Conservation (phyloP, 2,113 vertebrate species). For the Haplotaxodon microlepis region DNA sequence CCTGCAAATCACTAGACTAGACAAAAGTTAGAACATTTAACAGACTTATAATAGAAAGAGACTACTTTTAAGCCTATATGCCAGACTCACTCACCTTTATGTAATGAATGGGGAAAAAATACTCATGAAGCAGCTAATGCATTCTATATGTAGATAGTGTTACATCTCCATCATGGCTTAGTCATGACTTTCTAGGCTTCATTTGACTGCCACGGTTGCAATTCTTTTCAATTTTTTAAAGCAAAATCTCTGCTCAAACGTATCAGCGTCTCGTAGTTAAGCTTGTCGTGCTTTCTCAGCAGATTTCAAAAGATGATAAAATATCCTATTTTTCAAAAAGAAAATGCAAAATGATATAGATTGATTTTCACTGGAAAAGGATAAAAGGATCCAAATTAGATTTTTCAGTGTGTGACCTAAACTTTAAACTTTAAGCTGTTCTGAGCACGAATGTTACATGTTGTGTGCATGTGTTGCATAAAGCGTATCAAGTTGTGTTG, state of each 20-base stretch:
- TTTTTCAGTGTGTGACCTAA: slow-evolving; percentile 18
- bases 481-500: slow-evolving; percentile 6
- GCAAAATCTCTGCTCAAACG: neutral
- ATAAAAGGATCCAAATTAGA: neutral
- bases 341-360: neutral
- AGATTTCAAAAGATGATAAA: slow-evolving; percentile 7
- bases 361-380: neutral
- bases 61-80: neutral
- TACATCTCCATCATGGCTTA: neutral
- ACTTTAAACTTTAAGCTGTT: slow-evolving; percentile 32
- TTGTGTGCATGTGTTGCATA: slow-evolving; percentile 29
- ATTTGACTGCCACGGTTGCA: slow-evolving; percentile 29
- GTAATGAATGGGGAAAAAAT: neutral
- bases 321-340: neutral
- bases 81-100: neutral
- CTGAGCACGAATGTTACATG: slow-evolving; percentile 40
- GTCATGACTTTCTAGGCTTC: slow-evolving; percentile 7
- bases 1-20: slow-evolving; percentile 18
- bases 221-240: neutral
- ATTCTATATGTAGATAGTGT: neutral
- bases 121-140: slow-evolving; percentile 26
- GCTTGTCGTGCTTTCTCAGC: neutral
- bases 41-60: neutral
- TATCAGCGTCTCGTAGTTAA: neutral
- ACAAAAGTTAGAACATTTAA: neutral